These are phyloP conservation scores for Orthosia gothica DNA, from an alignment of 2,888 invertebrate genomes.

Conservation along the genomic window DNA sequence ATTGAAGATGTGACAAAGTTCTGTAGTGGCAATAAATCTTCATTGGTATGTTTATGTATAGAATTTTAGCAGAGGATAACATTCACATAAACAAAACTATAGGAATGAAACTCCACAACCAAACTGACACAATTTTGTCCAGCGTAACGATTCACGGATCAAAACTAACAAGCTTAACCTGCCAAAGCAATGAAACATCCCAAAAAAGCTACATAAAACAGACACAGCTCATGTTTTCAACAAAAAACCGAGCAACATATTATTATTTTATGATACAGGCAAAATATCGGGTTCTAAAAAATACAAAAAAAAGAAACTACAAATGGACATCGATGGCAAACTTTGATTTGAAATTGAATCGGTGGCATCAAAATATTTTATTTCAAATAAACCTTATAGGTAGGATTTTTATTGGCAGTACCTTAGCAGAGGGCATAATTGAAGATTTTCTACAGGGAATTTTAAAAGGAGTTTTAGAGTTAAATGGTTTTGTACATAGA, in stretches of 20 bases:
- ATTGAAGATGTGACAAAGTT: background rate
- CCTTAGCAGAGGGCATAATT: slow-evolving; percentile 11
- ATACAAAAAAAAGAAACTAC: slow-evolving; percentile 8
- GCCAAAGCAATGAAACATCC: background rate
- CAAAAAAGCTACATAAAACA: slow-evolving; percentile 10
- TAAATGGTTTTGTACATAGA: no score
- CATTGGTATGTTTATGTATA: background rate
- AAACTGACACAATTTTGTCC: background rate
- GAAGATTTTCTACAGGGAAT: slow-evolving; percentile 1
- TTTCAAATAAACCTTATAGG: no score
- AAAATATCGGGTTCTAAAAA: slow-evolving; percentile 35
- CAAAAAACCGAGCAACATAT: slow-evolving; percentile 35
- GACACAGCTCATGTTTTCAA: slow-evolving; percentile 16
- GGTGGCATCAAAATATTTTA: no score
- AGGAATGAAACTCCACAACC: background rate
- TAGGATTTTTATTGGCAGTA: slow-evolving; percentile 13
- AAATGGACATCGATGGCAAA: slow-evolving; percentile 7
- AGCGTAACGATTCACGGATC: slow-evolving; percentile 1
- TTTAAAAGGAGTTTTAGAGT: slow-evolving; percentile 4
- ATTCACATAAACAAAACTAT: background rate
- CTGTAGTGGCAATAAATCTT: background rate
- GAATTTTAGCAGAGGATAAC: background rate
- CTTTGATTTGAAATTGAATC: slow-evolving; percentile 46
- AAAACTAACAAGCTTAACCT: slow-evolving; percentile 28
- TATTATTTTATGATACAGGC: slow-evolving; percentile 29